These are phyloP conservation scores for Zaprionus ornatus DNA, from an alignment of 1,140 invertebrate species.

Conservation along the genomic window DNA sequence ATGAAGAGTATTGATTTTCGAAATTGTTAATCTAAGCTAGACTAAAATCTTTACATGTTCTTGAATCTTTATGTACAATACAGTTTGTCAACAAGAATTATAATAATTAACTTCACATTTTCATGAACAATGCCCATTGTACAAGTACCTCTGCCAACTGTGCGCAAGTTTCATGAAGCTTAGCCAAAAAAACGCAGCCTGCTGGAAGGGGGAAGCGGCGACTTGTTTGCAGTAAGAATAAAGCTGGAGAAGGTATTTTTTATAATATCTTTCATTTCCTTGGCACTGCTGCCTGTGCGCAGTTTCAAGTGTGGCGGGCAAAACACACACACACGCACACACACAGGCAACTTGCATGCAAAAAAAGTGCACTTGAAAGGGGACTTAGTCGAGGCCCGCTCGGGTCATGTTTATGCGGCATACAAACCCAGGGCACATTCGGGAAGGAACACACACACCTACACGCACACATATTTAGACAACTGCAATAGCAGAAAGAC, in stretches of 20 bases:
- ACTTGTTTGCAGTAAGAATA: slow-evolving; percentile 56
- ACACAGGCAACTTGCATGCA: slow-evolving; percentile 66
- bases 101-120: neutral
- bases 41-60: too few species aligned
- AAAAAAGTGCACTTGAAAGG: slow-evolving; percentile 74
- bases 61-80: too few species aligned
- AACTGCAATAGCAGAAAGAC: slow-evolving; percentile 76
- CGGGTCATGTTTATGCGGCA: slow-evolving; percentile 74
- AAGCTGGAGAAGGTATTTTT: slow-evolving; percentile 42
- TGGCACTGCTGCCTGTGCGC: slow-evolving; percentile 41
- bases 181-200: slow-evolving; percentile 11
- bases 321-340: slow-evolving; percentile 39
- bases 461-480: slow-evolving; percentile 60
- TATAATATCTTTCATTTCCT: slow-evolving; percentile 48
- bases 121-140: slow-evolving; percentile 5
- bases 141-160: slow-evolving; percentile 1
- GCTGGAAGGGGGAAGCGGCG: neutral
- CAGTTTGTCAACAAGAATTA: too few species aligned
- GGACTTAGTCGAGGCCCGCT: slow-evolving; percentile 41
- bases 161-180: slow-evolving; percentile 3
- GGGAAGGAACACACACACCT: slow-evolving; percentile 17
- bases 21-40: too few species aligned
- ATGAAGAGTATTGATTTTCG: too few species aligned
- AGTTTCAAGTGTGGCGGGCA: slow-evolving; percentile 58
- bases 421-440: slow-evolving; percentile 23